Evolutionary conservation across 1,140 invertebrate genomes (phyloP).

Genomic region (Manduca sexta): DNA sequence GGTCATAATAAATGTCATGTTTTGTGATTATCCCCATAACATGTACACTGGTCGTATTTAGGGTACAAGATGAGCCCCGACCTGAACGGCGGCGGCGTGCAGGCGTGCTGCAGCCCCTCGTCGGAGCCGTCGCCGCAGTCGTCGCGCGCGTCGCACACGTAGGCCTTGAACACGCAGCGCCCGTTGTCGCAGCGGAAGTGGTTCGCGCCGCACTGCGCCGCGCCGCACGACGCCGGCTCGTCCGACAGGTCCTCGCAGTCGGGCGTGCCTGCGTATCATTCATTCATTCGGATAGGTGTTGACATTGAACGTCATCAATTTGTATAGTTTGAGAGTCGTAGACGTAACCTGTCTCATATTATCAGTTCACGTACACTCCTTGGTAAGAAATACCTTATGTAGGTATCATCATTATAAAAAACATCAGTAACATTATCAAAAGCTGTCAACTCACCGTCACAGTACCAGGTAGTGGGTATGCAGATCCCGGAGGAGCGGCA

Average conservation of each 20-base stretch:
- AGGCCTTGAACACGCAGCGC: conserved; percentile 93
- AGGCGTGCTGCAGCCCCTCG: conserved; percentile 87
- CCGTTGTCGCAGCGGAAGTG: conserved; percentile 92
- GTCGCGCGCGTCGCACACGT: conserved; percentile 96
- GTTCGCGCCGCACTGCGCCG: conserved; percentile 81
- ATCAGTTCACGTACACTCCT: too few species aligned
- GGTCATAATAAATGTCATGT: too few species aligned
- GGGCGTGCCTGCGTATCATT: conserved; percentile 74
- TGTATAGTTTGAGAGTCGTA: too few species aligned
- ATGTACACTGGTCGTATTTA: too few species aligned
- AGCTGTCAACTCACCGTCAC: conserved; percentile 82
- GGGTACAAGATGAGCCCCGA: too few species aligned
- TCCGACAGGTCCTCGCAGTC: conserved; percentile 96
- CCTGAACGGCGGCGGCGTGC: conserved; percentile 82
- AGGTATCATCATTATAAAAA: too few species aligned
- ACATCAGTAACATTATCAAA: too few species aligned
- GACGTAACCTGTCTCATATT: too few species aligned
- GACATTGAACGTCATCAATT: too few species aligned
- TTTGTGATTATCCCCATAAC: too few species aligned
- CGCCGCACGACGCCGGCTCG: conserved; percentile 89
- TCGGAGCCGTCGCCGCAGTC: conserved; percentile 97
- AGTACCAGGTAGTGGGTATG: conserved; percentile 94
- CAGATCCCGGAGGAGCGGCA: conserved; percentile 91
- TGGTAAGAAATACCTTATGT: too few species aligned
- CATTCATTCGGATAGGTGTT: background rate